Evolutionary conservation across 2,888 invertebrate species (phyloP).

Genomic region (Dicroscelio sp.): DNA sequence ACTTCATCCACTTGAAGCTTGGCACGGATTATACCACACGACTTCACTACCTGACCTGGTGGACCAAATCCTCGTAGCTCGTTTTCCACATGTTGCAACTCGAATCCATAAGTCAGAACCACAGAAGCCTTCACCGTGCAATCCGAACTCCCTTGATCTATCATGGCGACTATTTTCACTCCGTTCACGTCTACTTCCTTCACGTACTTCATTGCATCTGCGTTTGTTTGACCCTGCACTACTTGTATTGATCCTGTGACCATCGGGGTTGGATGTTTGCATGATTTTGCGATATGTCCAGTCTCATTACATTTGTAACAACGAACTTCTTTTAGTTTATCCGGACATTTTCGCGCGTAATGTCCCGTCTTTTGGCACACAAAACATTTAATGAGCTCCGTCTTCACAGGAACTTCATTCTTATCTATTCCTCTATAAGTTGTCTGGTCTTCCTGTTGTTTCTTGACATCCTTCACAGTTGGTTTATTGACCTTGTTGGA

Average conservation of each 20-base stretch:
- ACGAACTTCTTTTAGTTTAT: not conserved
- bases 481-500: not conserved
- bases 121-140: constrained; percentile 74
- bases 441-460: not conserved
- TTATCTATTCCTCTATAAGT: too few species aligned
- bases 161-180: constrained; percentile 49
- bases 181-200: constrained; percentile 49
- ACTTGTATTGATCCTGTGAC: constrained; percentile 4
- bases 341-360: constrained; percentile 19
- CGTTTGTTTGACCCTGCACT: not conserved
- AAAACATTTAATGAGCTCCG: too few species aligned
- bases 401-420: not conserved
- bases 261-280: not conserved
- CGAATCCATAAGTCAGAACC: constrained; percentile 30
- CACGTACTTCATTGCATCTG: not conserved
- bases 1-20: constrained; percentile 34
- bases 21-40: constrained; percentile 25
- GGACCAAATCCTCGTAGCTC: constrained; percentile 33
- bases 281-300: constrained; percentile 7
- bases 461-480: not conserved
- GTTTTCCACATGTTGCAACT: not conserved
- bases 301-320: constrained; percentile 20
- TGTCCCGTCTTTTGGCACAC: constrained; percentile 15
- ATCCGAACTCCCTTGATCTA: constrained; percentile 8
- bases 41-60: constrained; percentile 27